Evolutionary conservation across 2,113 vertebrate species (phyloP).

Genomic region (Oceanites oceanicus): DNA sequence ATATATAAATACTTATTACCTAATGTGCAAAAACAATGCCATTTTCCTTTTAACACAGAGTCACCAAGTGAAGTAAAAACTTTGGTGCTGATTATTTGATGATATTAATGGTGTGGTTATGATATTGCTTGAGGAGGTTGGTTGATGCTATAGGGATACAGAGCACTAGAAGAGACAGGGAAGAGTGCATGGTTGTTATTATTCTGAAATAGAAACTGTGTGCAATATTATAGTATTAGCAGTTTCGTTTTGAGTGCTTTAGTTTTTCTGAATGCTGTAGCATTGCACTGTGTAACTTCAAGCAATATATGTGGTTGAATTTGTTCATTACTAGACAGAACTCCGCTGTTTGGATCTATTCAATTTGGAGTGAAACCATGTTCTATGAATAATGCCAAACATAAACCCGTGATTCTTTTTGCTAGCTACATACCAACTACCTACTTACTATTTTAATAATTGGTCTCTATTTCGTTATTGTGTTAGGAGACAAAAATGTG

Average conservation of each 20-base stretch:
- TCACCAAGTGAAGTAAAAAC: neutral
- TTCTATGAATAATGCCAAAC: neutral
- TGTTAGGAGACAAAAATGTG: slow-evolving; percentile 1
- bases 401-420: neutral
- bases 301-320: neutral
- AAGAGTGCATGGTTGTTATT: neutral
- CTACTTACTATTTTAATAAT: neutral
- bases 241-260: neutral
- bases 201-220: neutral
- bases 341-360: neutral
- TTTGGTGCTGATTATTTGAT: neutral
- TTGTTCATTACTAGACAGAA: neutral
- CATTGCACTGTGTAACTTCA: neutral
- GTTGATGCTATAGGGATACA: neutral
- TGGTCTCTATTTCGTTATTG: neutral
- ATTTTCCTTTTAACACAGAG: neutral
- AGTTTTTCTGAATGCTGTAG: neutral
- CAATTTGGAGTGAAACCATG: neutral
- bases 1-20: neutral
- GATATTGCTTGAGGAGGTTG: neutral
- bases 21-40: neutral
- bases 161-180: neutral
- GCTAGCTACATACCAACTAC: neutral
- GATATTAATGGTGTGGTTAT: neutral
- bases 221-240: neutral